These are phyloP conservation scores for Habroteleia sp. DNA, from an alignment of 2,888 invertebrate species.

Conservation along the genomic window DNA sequence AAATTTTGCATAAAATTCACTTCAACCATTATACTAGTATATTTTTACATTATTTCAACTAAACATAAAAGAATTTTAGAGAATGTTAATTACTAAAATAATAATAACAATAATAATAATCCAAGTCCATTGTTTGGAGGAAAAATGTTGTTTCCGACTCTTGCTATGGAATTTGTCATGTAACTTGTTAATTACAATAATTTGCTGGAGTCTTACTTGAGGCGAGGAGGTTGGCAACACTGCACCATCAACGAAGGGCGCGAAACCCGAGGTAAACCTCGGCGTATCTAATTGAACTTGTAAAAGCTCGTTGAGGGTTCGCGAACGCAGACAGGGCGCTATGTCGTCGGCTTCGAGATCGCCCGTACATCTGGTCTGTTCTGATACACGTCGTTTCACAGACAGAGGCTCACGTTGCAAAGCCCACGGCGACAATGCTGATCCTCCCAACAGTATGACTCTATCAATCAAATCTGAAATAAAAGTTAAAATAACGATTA, in stretches of 20 bases:
- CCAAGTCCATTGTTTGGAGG: conserved; percentile 8
- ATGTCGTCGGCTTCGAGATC: conserved; percentile 91
- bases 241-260: conserved; percentile 96
- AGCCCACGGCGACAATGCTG: conserved; percentile 95
- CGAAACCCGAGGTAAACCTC: conserved; percentile 92
- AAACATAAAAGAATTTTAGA: no score
- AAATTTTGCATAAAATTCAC: no score
- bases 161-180: conserved; percentile 8
- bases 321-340: conserved; percentile 91
- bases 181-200: conserved; percentile 40
- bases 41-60: no score
- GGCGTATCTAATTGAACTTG: conserved; percentile 90
- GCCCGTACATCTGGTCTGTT: conserved; percentile 91
- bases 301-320: conserved; percentile 88
- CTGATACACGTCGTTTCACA: conserved; percentile 90
- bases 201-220: conserved; percentile 68
- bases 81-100: conserved; percentile 32
- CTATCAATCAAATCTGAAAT: conserved; percentile 92
- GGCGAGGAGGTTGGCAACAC: conserved; percentile 83
- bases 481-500: conserved; percentile 20
- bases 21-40: no score
- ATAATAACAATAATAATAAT: conserved; percentile 36
- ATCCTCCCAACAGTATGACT: conserved; percentile 93
- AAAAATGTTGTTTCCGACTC: conserved; percentile 1
- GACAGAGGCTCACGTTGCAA: conserved; percentile 91